A percentile compares a stretch with the other conserved stretches of the same genome.
Conservation (phyloP, 2,113 vertebrate genomes). For the Eubucco bourcierii region DNA sequence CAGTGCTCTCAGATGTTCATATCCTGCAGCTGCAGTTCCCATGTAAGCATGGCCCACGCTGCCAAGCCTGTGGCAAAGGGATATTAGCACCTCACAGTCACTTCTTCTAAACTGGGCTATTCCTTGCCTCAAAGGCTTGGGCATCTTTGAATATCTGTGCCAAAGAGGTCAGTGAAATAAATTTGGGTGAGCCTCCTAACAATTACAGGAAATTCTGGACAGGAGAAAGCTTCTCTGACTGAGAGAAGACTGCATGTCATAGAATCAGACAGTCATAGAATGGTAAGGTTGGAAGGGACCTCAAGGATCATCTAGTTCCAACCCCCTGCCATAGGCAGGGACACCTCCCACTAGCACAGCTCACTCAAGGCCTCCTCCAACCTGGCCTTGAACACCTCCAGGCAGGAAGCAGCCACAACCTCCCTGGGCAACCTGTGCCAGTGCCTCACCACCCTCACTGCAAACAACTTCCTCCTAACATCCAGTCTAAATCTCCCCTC, state of each 20-base stretch:
- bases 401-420: no score
- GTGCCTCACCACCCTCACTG: no score
- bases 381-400: no score
- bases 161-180: neutral
- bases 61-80: neutral
- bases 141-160: neutral
- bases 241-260: neutral
- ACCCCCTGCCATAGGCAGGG: no score
- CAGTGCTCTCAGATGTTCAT: conserved; percentile 8
- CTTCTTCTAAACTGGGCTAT: neutral
- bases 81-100: neutral
- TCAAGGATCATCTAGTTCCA: no score
- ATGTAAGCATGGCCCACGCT: neutral
- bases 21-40: neutral
- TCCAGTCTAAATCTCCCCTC: no score
- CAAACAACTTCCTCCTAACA: no score
- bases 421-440: no score
- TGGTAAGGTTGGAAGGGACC: no score
- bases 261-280: no score
- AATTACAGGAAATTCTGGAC: neutral
- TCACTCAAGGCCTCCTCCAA: no score
- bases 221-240: neutral
- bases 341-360: no score
- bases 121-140: neutral
- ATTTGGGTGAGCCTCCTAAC: neutral